Evolutionary conservation across 1,140 invertebrate genomes (phyloP).

Genomic region (Araneus ventricosus): DNA sequence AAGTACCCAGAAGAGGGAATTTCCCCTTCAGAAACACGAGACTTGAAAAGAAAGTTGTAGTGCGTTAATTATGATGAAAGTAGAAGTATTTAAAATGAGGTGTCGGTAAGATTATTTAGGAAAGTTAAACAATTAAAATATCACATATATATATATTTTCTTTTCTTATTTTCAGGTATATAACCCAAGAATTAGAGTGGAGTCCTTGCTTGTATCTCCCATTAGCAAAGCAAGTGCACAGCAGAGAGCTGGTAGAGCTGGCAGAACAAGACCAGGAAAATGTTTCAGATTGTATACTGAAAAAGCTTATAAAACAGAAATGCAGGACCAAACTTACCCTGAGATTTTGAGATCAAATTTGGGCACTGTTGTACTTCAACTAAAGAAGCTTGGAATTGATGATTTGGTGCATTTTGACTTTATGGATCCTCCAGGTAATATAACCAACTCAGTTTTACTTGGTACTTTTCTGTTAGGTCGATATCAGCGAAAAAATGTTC

Average conservation of each 20-base stretch:
- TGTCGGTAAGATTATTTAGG: too few relatives aligned
- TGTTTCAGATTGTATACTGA: constrained; percentile 99
- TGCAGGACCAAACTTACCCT: constrained; percentile 99
- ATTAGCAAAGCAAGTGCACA: constrained; percentile 99
- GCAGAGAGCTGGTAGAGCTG: constrained; percentile 97
- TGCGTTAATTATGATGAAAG: too few relatives aligned
- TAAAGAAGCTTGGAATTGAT: constrained; percentile 99
- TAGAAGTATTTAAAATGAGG: too few relatives aligned
- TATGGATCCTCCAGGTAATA: constrained; percentile 95
- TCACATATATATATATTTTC: neutral
- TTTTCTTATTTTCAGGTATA: constrained; percentile 85
- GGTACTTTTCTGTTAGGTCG: too few relatives aligned
- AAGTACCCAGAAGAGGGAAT: too few relatives aligned
- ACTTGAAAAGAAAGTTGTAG: too few relatives aligned
- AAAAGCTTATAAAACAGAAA: constrained; percentile 98
- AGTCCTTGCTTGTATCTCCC: constrained; percentile 97
- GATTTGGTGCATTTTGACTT: constrained; percentile 99
- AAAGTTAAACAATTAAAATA: too few relatives aligned
- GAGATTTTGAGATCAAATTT: constrained; percentile 98
- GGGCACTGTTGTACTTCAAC: constrained; percentile 97
- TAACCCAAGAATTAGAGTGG: constrained; percentile 97
- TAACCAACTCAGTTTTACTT: too few relatives aligned
- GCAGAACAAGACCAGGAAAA: constrained; percentile 97
- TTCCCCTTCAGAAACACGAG: too few relatives aligned
- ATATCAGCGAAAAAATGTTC: too few relatives aligned